A percentile compares a stretch with the other conserved stretches of the same genome.
Conservation (phyloP, 2,888 invertebrate genomes). For the Lepidocyrtoides sp. region DNA sequence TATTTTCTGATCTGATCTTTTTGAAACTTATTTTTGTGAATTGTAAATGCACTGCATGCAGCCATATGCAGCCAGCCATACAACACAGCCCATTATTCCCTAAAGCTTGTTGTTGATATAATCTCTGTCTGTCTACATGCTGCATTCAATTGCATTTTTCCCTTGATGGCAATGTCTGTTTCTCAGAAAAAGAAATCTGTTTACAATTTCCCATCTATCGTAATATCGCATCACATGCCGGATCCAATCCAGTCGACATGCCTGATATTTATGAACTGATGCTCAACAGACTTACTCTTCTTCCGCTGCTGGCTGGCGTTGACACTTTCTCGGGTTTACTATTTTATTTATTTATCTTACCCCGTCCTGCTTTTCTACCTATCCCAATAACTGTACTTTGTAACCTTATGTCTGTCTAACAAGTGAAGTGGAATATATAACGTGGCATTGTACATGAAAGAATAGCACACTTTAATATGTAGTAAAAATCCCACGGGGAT, state of each 20-base stretch:
- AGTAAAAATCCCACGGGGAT: constrained; percentile 63
- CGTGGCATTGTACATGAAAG: not conserved
- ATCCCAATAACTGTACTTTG: constrained; percentile 27
- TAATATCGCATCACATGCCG: not conserved
- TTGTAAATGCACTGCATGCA: not conserved
- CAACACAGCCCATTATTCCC: not conserved
- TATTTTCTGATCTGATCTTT: not conserved
- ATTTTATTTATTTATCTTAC: constrained; percentile 1
- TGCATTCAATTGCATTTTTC: constrained; percentile 49
- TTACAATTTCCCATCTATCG: constrained; percentile 1
- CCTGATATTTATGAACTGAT: constrained; percentile 24
- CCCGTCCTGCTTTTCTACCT: not conserved
- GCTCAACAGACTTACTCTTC: not conserved
- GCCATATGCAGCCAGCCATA: not conserved
- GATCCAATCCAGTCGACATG: constrained; percentile 16
- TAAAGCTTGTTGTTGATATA: constrained; percentile 13
- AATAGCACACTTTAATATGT: constrained; percentile 24
- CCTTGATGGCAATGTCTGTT: constrained; percentile 10
- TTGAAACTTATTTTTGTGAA: not conserved
- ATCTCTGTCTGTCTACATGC: constrained; percentile 10
- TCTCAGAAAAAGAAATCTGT: constrained; percentile 41
- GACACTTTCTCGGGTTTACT: constrained; percentile 48
- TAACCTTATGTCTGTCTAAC: not conserved
- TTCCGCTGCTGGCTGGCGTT: constrained; percentile 19
- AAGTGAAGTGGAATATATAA: not conserved